phyloP scores from a whole-genome alignment of 2,113 vertebrate genomes.

The Pogona vitticeps region DNA sequence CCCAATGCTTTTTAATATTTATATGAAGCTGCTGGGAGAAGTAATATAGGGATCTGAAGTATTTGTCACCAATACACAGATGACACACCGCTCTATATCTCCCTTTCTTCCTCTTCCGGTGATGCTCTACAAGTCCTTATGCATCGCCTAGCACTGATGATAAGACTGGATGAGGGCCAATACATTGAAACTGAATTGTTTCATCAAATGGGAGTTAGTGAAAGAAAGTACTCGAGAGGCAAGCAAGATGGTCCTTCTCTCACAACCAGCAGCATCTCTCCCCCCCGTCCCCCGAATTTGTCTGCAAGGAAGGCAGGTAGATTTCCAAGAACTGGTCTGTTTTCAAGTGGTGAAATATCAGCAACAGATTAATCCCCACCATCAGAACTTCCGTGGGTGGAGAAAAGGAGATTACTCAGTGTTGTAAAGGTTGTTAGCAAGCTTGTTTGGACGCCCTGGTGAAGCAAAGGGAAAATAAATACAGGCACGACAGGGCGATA shows the following conservation, averaged over 20 bases:
- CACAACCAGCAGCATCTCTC: constrained; percentile 68
- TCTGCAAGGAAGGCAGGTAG: constrained; percentile 39
- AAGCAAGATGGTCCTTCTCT: constrained; percentile 66
- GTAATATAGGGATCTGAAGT: too few relatives aligned
- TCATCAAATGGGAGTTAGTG: constrained; percentile 69
- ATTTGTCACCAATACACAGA: too few relatives aligned
- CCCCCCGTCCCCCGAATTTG: constrained; percentile 40
- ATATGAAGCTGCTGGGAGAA: too few relatives aligned
- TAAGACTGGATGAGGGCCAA: neutral
- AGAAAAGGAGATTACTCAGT: constrained; percentile 41
- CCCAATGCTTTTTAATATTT: too few relatives aligned
- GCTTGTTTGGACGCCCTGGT: constrained; percentile 22
- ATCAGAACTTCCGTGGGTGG: constrained; percentile 11
- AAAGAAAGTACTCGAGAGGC: constrained; percentile 62
- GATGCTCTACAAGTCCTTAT: too few relatives aligned
- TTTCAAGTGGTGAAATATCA: constrained; percentile 53
- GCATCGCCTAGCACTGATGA: too few relatives aligned
- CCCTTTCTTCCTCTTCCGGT: too few relatives aligned
- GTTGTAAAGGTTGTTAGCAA: constrained; percentile 28
- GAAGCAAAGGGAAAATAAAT: neutral
- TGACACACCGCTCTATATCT: too few relatives aligned
- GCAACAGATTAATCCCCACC: constrained; percentile 48
- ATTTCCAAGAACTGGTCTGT: constrained; percentile 30
- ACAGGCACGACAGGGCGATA: neutral
- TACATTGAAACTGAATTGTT: constrained; percentile 33